phyloP scores from a whole-genome alignment of 2,888 invertebrate genomes.

The Chrysina gloriosa region DNA sequence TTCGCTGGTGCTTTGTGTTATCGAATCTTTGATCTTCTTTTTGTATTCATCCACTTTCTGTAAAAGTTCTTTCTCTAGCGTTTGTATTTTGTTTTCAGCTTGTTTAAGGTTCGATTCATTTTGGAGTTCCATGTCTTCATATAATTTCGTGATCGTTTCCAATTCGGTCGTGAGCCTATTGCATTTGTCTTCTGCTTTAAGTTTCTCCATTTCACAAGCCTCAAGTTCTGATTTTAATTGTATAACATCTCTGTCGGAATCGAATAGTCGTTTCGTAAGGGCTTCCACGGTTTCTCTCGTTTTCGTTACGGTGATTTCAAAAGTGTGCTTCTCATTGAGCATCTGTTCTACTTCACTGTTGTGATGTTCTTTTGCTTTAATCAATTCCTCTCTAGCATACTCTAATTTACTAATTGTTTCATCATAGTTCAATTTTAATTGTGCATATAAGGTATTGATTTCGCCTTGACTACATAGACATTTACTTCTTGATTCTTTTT shows the following conservation, averaged over 20 bases:
- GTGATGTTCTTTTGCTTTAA: constrained; percentile 58
- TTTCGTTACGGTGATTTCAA: constrained; percentile 71
- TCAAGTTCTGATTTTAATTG: constrained; percentile 65
- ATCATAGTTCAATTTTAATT: constrained; percentile 41
- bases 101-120: constrained; percentile 56
- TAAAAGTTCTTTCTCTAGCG: constrained; percentile 54
- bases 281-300: constrained; percentile 72
- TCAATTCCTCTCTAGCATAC: constrained; percentile 8
- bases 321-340: constrained; percentile 68
- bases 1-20: constrained; percentile 41
- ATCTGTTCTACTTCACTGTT: constrained; percentile 66
- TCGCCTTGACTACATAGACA: neutral
- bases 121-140: constrained; percentile 59
- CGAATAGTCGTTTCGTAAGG: constrained; percentile 68
- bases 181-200: constrained; percentile 58
- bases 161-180: constrained; percentile 56
- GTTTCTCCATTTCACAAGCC: constrained; percentile 56
- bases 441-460: neutral
- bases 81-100: constrained; percentile 54
- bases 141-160: constrained; percentile 51
- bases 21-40: constrained; percentile 36
- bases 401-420: constrained; percentile 29
- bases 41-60: constrained; percentile 53
- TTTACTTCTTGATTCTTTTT: constrained; percentile 59
- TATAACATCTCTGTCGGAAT: constrained; percentile 72